phyloP scores from a whole-genome alignment of 2,888 invertebrate genomes.

The Diabrotica balteata region DNA sequence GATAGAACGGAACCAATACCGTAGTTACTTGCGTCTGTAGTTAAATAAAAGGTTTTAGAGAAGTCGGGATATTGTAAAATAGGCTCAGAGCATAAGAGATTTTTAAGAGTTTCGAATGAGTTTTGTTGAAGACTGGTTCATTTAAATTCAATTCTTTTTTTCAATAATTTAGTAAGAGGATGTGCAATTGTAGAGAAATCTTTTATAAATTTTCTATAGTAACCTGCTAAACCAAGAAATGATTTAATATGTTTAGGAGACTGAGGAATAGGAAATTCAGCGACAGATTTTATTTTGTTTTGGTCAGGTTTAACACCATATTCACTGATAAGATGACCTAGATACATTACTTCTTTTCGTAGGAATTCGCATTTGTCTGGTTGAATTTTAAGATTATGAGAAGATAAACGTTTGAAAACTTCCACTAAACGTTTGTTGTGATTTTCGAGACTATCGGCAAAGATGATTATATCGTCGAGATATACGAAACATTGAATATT shows the following conservation, averaged over 20 bases:
- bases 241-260: too few relatives aligned
- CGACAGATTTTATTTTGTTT: too few relatives aligned
- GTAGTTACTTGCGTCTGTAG: too few relatives aligned
- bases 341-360: slow-evolving; percentile 35
- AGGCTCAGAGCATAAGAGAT: slow-evolving; percentile 28
- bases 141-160: slow-evolving; percentile 28
- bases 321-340: slow-evolving; percentile 37
- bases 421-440: slow-evolving; percentile 42
- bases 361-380: slow-evolving; percentile 18
- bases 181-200: slow-evolving; percentile 36
- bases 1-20: too few relatives aligned
- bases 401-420: slow-evolving; percentile 39
- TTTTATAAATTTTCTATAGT: slow-evolving; percentile 20
- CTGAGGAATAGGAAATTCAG: too few relatives aligned
- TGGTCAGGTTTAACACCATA: slow-evolving; percentile 38
- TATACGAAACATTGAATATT: slow-evolving; percentile 49
- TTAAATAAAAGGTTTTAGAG: too few relatives aligned
- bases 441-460: slow-evolving; percentile 39
- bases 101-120: slow-evolving; percentile 39
- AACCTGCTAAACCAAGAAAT: too few relatives aligned
- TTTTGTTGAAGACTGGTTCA: slow-evolving; percentile 35
- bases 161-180: slow-evolving; percentile 36
- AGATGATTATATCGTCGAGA: slow-evolving; percentile 22
- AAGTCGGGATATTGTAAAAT: slow-evolving; percentile 7
- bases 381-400: slow-evolving; percentile 38